phyloP scores from a whole-genome alignment of 2,888 invertebrate genomes.

The Lochmaea capreae region DNA sequence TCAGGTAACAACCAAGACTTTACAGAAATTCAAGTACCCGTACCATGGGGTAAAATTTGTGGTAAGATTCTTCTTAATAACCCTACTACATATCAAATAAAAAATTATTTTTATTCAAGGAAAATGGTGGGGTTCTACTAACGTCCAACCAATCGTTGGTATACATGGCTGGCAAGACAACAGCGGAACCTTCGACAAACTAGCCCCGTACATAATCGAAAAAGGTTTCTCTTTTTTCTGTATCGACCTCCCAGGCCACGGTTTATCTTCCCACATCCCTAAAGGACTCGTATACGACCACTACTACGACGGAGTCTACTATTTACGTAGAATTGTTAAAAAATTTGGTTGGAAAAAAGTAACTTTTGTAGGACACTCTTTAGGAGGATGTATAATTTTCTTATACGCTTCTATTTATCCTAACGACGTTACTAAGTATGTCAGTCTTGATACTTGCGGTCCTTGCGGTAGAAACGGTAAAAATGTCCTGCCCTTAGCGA shows the following conservation, averaged over 20 bases:
- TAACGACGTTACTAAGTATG: constrained; percentile 75
- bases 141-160: constrained; percentile 80
- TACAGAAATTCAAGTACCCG: constrained; percentile 79
- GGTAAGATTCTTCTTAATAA: too few relatives aligned
- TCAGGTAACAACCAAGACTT: constrained; percentile 43
- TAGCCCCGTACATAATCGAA: constrained; percentile 78
- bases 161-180: constrained; percentile 94
- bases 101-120: too few relatives aligned
- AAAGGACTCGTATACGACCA: constrained; percentile 82
- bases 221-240: constrained; percentile 75
- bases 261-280: constrained; percentile 79
- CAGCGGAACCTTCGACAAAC: constrained; percentile 80
- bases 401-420: constrained; percentile 84
- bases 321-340: constrained; percentile 79
- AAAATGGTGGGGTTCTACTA: constrained; percentile 81
- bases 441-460: constrained; percentile 84
- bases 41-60: constrained; percentile 84
- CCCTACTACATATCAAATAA: too few relatives aligned
- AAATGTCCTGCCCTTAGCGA: constrained; percentile 70
- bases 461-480: constrained; percentile 75
- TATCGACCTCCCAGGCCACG: constrained; percentile 86
- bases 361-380: constrained; percentile 80
- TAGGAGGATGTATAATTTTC: constrained; percentile 84
- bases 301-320: constrained; percentile 82
- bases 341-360: constrained; percentile 82